Evolutionary conservation across 2,113 vertebrate genomes (phyloP), one percentile per base, ranked within the genome.

Genomic region (Spea bombifrons): DNA sequence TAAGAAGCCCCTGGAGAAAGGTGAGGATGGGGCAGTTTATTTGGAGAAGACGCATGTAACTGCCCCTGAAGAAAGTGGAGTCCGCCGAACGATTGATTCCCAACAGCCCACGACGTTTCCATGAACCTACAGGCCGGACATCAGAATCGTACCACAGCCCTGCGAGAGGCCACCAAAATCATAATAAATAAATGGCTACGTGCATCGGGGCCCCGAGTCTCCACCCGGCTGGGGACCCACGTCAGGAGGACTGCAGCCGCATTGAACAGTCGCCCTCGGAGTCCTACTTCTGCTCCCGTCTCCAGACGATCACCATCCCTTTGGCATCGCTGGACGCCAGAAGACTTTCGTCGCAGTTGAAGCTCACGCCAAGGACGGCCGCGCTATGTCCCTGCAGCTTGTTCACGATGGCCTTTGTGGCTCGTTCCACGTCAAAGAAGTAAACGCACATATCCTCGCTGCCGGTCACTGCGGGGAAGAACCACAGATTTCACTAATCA

Each of bases 261-360:
- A 4, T 16, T 30, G 55, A 13, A 13, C 55, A 53, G 10, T 6
- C 50, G 50, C 59, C 15, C 59, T n/a, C 47, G 2, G 16, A 13
- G 7, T 17, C 2, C 10, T 92, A 97, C 86, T 96, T 96, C 84
- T 97, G 96, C 86, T 98, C 96, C 8, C 96, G 91, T 73, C 94
- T 92, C 96, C 96, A 98, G 79, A 98, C 90, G 83, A 98, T 98
- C 86, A 98, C 96, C 92, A 97, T 96, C 75, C 96, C 96, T 0
- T 91, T 92, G 72, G 96, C 92, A 0, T 98, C 96, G 0, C 95
- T 95, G 10, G 96, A 98, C 3, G 96, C 96, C 87, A 98, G 90
- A 9, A 98, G 89, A 81, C 95, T 97, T 88, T 98, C 96, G 0
- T 98, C 96, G 2, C 96, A 98, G 91, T 97, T 98, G 90, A 98